Base-by-base conservation (phyloP, 2,888 invertebrate genomes). In the Allolobophora icterica region DNA sequence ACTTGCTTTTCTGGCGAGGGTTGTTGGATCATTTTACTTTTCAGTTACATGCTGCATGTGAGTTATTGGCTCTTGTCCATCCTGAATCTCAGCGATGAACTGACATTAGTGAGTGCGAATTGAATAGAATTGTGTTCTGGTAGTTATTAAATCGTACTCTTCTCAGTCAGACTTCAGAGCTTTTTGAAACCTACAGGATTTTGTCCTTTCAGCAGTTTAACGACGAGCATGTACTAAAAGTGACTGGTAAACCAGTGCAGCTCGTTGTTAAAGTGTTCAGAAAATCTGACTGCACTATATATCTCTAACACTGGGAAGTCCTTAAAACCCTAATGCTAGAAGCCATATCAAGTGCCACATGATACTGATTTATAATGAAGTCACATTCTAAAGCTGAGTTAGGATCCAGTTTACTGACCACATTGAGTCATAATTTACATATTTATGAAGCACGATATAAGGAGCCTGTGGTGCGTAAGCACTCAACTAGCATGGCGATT, bases 61-160 rank as follows among this genome's bases (percentile, higher is more conserved):
- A 71, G 71, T 71, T 71, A n/a, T 30, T 71, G 71, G 71, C n/a
- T 71, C 71, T 8, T 71, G 71, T 71, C n/a, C 71, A 71, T 30
- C 71, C 71, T 30, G 71, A 71, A 71, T 71, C 71, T 71, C 71
- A 71, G 71, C n/a, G 30, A n/a, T 71, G 71, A 71, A 71, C 71
- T n/a, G 71, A 71, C 71, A n/a, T n/a, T 71, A 71, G 71, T n/a
- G n/a, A 71, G 71, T 71, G 71, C 71, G 71, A 71, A n/a, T 71
- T 71, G 71, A 71, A n/a, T 71, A 71, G 71, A n/a, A 71, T 71
- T 71, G 71, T 71, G 71, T 71, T 71, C 71, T 11, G n/a, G 71
- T 71, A 71, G 71, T 71, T 71, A 71, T 71, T 71, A 71, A 71
- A 71, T 71, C 71, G n/a, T 71, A 71, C 71, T 71, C 11, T n/a